Conservation (phyloP, 2,797 vertebrate genomes). For the Cuniculus paca region DNA sequence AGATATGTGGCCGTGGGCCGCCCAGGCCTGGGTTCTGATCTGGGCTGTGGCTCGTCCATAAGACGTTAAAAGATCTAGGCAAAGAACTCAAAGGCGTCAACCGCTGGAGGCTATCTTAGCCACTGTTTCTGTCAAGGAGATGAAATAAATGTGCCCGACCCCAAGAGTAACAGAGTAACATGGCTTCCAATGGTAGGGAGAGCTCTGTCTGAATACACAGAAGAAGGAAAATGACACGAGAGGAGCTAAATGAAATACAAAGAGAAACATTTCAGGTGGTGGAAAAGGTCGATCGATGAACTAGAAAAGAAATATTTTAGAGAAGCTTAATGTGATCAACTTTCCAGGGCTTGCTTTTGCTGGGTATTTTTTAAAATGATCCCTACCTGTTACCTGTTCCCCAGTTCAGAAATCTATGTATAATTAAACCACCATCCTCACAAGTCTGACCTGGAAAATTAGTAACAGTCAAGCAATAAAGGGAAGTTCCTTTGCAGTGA, state of each 20-base stretch:
- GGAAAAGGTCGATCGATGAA: slow-evolving; percentile 49
- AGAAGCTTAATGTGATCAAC: slow-evolving; percentile 42
- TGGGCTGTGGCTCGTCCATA: too few relatives aligned
- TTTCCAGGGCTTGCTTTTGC: slow-evolving; percentile 74
- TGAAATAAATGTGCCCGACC: not conserved
- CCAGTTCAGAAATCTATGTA: slow-evolving; percentile 74
- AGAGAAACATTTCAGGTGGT: not conserved
- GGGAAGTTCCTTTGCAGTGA: slow-evolving; percentile 43
- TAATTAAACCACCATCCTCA: slow-evolving; percentile 67
- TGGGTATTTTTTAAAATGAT: slow-evolving; percentile 64
- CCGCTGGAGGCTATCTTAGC: not conserved
- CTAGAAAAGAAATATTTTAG: slow-evolving; percentile 67
- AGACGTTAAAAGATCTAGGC: too few relatives aligned
- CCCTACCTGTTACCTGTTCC: slow-evolving; percentile 74
- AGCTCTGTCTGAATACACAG: not conserved
- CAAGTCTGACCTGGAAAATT: not conserved
- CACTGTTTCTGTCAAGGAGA: not conserved
- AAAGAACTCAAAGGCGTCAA: not conserved
- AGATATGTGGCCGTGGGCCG: not conserved
- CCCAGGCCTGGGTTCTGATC: not conserved
- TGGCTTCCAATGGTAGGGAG: too few relatives aligned
- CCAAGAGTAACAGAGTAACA: too few relatives aligned
- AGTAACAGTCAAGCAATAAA: not conserved
- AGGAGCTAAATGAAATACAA: not conserved
- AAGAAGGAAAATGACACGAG: not conserved